Evolutionary conservation across 1,140 invertebrate species (phyloP).

Genomic region (Halyomorpha halys): DNA sequence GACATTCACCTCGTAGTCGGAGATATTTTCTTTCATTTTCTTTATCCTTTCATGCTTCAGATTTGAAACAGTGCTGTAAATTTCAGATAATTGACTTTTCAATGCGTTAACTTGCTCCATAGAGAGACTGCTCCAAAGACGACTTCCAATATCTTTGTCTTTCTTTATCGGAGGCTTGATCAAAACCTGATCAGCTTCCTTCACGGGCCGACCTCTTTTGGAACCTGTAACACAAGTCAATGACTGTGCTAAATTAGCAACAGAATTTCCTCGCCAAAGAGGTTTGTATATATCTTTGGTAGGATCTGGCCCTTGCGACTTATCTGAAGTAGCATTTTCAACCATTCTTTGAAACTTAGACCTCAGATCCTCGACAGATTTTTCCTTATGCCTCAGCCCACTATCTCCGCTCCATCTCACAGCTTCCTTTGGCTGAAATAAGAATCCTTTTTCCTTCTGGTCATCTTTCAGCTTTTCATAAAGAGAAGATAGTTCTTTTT

Average conservation of each 20-base stretch:
- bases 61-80: constrained; percentile 50
- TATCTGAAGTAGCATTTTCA: constrained; percentile 36
- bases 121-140: constrained; percentile 71
- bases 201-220: constrained; percentile 31
- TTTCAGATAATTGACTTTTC: constrained; percentile 69
- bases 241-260: constrained; percentile 59
- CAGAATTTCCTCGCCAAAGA: constrained; percentile 70
- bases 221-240: constrained; percentile 36
- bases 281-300: constrained; percentile 60
- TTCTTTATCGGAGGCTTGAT: constrained; percentile 29
- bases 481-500: constrained; percentile 66
- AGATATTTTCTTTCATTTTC: constrained; percentile 31
- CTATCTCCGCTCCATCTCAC: constrained; percentile 65
- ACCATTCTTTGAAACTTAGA: constrained; percentile 54
- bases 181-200: constrained; percentile 23
- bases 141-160: constrained; percentile 46
- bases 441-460: constrained; percentile 71
- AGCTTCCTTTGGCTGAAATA: constrained; percentile 61
- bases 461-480: constrained; percentile 66
- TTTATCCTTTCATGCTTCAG: constrained; percentile 37
- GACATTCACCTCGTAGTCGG: constrained; percentile 44
- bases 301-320: constrained; percentile 35
- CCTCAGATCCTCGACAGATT: constrained; percentile 74
- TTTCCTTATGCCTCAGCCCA: constrained; percentile 68
- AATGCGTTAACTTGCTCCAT: constrained; percentile 72